These are phyloP conservation scores for Halcyon smyrnensis DNA, from an alignment of 2,797 vertebrate species.

Conservation along the genomic window DNA sequence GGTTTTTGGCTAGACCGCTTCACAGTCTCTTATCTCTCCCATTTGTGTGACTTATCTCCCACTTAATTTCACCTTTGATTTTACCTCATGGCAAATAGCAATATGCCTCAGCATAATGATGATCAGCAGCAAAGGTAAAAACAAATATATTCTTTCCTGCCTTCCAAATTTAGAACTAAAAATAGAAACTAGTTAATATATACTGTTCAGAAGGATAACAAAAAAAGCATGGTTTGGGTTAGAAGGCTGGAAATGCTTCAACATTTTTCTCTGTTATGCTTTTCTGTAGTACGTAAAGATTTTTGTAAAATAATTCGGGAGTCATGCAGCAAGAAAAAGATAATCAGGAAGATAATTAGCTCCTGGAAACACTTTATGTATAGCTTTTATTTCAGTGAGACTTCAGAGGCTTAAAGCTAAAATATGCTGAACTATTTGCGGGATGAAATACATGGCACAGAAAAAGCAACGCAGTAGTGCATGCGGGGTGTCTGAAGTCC, in stretches of 20 bases:
- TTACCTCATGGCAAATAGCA: slow-evolving; percentile 6
- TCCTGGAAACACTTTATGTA: neutral
- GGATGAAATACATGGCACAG: neutral
- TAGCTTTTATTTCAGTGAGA: neutral
- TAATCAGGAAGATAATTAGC: neutral
- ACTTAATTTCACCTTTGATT: slow-evolving; percentile 1
- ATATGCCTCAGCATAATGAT: neutral
- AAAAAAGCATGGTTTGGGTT: neutral
- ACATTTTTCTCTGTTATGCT: neutral
- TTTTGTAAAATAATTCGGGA: slow-evolving; percentile 6
- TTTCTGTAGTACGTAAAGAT: neutral
- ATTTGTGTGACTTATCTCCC: slow-evolving; percentile 1
- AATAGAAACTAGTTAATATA: neutral
- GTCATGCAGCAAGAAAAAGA: neutral
- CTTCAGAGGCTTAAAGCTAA: neutral
- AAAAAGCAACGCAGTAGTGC: neutral
- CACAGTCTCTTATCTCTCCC: neutral
- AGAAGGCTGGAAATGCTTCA: neutral
- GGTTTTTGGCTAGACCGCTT: neutral
- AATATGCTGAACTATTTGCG: neutral
- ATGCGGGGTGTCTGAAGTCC: neutral
- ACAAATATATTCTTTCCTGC: neutral
- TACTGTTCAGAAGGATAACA: neutral
- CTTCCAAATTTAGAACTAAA: neutral
- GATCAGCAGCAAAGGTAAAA: slow-evolving; percentile 12